Conservation (phyloP, 2,797 vertebrate genomes). For the Antennarius maculatus region DNA sequence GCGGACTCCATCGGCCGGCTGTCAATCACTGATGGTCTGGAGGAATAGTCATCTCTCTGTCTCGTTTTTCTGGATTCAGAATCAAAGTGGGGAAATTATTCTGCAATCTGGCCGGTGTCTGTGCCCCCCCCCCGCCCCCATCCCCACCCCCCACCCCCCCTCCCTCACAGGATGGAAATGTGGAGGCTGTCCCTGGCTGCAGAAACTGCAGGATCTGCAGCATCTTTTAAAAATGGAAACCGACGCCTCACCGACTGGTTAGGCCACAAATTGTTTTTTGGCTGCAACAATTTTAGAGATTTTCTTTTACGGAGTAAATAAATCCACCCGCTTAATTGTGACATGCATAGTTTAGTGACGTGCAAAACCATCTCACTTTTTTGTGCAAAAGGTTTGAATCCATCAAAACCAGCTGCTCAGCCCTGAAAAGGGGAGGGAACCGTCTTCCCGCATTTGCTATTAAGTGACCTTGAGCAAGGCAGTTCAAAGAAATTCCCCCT, state of each 20-base stretch:
- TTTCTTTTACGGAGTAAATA: constrained; percentile 69
- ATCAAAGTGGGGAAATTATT: constrained; percentile 85
- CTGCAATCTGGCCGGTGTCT: constrained; percentile 73
- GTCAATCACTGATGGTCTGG: constrained; percentile 81
- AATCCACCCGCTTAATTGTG: constrained; percentile 63
- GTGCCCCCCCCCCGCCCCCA: too few species aligned
- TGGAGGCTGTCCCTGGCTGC: constrained; percentile 60
- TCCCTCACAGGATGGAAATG: constrained; percentile 72
- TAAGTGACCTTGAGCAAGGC: constrained; percentile 29
- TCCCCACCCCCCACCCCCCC: too few species aligned
- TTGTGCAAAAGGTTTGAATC: constrained; percentile 23
- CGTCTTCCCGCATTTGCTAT: constrained; percentile 15
- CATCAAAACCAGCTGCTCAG: constrained; percentile 28
- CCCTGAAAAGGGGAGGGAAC: constrained; percentile 20
- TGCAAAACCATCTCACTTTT: constrained; percentile 48
- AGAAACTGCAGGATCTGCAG: constrained; percentile 38
- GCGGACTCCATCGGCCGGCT: constrained; percentile 26
- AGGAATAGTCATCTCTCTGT: constrained; percentile 85
- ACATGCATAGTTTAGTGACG: constrained; percentile 57
- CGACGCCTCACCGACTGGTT: constrained; percentile 52
- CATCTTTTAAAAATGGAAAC: constrained; percentile 50
- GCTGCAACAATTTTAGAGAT: constrained; percentile 69
- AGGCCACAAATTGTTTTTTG: constrained; percentile 68
- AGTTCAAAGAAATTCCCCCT: constrained; percentile 6
- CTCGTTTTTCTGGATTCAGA: constrained; percentile 78